Conservation (phyloP, 35 echinoderm and acorn worm genomes). For the Patiria miniata region DNA sequence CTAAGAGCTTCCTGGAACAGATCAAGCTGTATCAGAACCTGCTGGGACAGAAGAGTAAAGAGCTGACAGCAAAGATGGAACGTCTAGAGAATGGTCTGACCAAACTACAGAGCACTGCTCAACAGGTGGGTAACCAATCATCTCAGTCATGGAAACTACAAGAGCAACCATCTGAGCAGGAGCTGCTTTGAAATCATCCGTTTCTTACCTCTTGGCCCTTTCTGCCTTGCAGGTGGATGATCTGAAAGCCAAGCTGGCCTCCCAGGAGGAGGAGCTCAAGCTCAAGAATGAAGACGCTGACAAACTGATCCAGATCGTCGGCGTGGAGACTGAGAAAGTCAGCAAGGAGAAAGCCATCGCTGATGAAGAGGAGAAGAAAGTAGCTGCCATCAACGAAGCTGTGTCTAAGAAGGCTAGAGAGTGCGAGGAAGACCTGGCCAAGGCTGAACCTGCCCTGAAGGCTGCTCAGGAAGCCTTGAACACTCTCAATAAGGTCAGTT, state of each 20-base stretch:
- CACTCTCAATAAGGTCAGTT: constrained; percentile 88
- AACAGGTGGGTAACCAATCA: constrained; percentile 65
- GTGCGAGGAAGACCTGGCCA: constrained; percentile 87
- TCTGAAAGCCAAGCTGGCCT: constrained; percentile 86
- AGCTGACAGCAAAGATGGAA: constrained; percentile 96
- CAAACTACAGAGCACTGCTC: constrained; percentile 97
- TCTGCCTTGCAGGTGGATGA: constrained; percentile 77
- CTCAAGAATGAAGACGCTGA: constrained; percentile 98
- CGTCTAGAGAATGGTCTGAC: constrained; percentile 98
- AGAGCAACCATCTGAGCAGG: background rate
- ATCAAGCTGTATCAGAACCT: constrained; percentile 91
- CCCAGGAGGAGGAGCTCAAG: constrained; percentile 86
- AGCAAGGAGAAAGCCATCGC: constrained; percentile 93
- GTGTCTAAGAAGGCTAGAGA: constrained; percentile 89
- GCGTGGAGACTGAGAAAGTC: constrained; percentile 95
- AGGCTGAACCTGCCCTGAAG: constrained; percentile 91
- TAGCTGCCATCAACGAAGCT: constrained; percentile 79
- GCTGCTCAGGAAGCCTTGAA: constrained; percentile 89
- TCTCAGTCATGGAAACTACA: background rate
- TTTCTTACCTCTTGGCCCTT: background rate
- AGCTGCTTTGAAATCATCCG: background rate
- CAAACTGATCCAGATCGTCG: constrained; percentile 94
- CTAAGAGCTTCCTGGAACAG: constrained; percentile 99
- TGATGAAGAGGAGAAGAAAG: constrained; percentile 94
- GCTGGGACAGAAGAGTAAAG: constrained; percentile 74